These are phyloP conservation scores for Hippoglossus stenolepis DNA, from an alignment of 2,113 vertebrate genomes.

Conservation along the genomic window DNA sequence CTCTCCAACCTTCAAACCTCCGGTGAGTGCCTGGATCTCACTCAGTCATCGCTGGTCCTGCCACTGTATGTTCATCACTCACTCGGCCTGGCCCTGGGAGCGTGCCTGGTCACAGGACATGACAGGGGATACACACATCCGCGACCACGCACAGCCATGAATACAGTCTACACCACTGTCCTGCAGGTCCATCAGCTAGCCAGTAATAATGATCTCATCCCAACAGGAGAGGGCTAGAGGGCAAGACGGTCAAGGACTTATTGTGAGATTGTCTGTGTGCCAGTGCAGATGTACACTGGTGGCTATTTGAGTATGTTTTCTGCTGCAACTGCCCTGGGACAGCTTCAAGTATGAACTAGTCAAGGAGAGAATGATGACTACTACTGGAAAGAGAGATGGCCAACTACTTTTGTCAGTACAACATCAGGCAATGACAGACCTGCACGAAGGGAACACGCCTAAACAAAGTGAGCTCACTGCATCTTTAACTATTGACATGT, in stretches of 20 bases:
- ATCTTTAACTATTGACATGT: neutral
- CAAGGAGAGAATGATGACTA: constrained; percentile 41
- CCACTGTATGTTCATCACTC: constrained; percentile 76
- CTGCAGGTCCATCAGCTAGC: constrained; percentile 69
- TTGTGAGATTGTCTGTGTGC: constrained; percentile 14
- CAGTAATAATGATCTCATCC: constrained; percentile 79
- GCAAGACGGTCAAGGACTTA: constrained; percentile 72
- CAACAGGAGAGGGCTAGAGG: constrained; percentile 59
- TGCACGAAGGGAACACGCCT: neutral
- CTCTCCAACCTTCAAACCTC: constrained; percentile 40
- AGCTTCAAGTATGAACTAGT: constrained; percentile 30
- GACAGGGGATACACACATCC: constrained; percentile 68
- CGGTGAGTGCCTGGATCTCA: constrained; percentile 50
- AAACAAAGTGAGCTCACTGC: neutral
- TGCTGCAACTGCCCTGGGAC: constrained; percentile 13
- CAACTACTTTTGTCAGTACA: neutral
- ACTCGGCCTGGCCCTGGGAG: constrained; percentile 62
- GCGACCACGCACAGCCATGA: constrained; percentile 50
- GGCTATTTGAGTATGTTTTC: constrained; percentile 29
- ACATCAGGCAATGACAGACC: constrained; percentile 5
- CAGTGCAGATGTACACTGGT: constrained; percentile 4
- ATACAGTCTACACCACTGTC: constrained; percentile 67
- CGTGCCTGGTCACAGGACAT: constrained; percentile 66
- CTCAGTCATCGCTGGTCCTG: constrained; percentile 63
- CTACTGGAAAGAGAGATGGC: constrained; percentile 5